Base-by-base conservation (phyloP, 53 echinoderm and acorn worm genomes). In the Luidia sarsii region DNA sequence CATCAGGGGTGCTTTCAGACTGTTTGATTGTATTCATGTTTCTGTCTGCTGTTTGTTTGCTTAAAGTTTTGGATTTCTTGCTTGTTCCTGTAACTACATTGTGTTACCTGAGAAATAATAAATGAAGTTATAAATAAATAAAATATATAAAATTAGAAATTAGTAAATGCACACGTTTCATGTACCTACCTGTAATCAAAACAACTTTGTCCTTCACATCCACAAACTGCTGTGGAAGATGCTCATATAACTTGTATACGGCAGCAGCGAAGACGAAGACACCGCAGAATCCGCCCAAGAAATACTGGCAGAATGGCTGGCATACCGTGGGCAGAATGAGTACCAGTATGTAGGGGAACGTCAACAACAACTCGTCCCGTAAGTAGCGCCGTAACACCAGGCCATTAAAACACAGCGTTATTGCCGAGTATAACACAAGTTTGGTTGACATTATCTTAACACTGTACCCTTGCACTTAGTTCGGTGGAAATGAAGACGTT, bases 271-370 rank as follows among this genome's bases (percentile, higher is more conserved):
- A 92, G 22, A 92, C 87, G 31, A 82, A 82, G 13, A 95, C 80
- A 19, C 95, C 95, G 33, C 87, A 90, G 55, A 95, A 87, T 60
- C 95, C 95, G 32, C 95, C 95, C 39, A 95, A 66, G n/a, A 95
- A 81, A 24, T 88, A 80, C 85, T 95, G 95, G 33, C 95, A 92
- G 55, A 95, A 75, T 57, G 95, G 95, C 70, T 95, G 95, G 8
- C 87, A 59, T 7, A 92, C 83, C 23, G 90, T 95, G 11, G 92
- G 95, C 28, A 95, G 45, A 38, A 95, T 80, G 5, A 95, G 75
- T 29, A 95, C 79, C 25, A 95, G 70, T 7, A 91, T 79, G 61
- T 92, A 95, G 11, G 92, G 95, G 59, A 92, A 92, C 45, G 87
- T 90, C 1, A 95, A 80, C 9, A 86, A 60, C 30, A 92, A 61